Evolutionary conservation across 2,888 invertebrate genomes (phyloP), one percentile per base, ranked within the genome.

Genomic region (Liodrosophila aerea): DNA sequence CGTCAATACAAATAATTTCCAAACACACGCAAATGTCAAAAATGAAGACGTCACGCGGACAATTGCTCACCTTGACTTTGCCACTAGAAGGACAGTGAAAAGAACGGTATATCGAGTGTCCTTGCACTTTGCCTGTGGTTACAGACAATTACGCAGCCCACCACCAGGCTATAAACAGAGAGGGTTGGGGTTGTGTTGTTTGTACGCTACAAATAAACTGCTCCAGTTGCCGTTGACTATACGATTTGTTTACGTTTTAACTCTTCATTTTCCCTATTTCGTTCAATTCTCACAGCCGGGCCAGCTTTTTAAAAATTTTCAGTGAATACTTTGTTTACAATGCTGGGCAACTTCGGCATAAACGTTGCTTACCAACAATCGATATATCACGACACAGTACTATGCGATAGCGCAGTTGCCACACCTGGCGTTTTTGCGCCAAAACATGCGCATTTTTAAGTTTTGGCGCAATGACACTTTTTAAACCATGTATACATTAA

Each of bases 11-110:
- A 57, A 15, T 68, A 74, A 71, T 78, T 73, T 78, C 71, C 71
- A 69, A 72, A 68, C 72, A 75, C 65, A 78, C 76, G 78, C 80
- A 68, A 75, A 68, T 75, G 68, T 59, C 57, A 62, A 54, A 58
- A 44, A 62, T 46, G 46, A 60, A 62, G 56, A 65, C 78, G 63
- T 62, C 68, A 74, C 66, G 33, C 51, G 50, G 27, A 3, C 22
- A 43, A 39, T 49, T 37, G 53, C 73, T 80, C 64, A 76, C 80
- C 80, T 78, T 75, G 80, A 76, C 76, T 74, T 64, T 77, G 74
- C 36, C 45, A 44, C 41, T 50, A 49, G 52, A 13, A 46, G 27
- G 29, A 4, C 43, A 11, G 22, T 29, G 18, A 22, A 36, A 12
- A 36, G 29, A 15, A 62, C 47, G 53, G 43, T 61, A 12, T 56